Evolutionary conservation across 2,888 invertebrate species (phyloP), one percentile per base, ranked within the genome.

Genomic region (Tanytarsus gracilentus): DNA sequence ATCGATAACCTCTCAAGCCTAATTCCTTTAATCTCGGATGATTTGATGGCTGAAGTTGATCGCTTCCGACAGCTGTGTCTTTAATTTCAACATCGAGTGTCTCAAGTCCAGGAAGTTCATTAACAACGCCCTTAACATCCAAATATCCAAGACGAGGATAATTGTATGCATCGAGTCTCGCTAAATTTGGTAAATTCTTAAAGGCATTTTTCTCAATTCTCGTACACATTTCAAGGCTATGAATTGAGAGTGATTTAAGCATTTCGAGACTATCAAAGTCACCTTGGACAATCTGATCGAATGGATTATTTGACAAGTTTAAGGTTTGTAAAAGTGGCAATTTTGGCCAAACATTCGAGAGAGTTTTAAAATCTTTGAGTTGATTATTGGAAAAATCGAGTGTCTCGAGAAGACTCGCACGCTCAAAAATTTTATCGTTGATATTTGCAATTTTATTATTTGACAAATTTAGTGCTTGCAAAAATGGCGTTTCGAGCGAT

Each of bases 121-220:
- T 83, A n/a, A 93, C 73, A 27, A 92, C 80, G 1, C 91, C 91
- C 67, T 87, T 85, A n/a, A 90, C 80, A 71, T 93, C 92, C 63
- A 90, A 77, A 68, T 90, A 90, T 1, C 91, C 90, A 23, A 93
- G 69, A 65, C 85, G 80, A 0, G 91, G 90, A 68, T 85, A 86
- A 52, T 85, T 83, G 67, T 83, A 85, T 0, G 89, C 84, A 63
- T 84, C 77, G 7, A 94, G 69, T 59, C 79, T 77, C 0, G 82
- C 78, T 58, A 94, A 72, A 70, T 87, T 87, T 1, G 81, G 78
- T 5, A 92, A 71, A 9, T 82, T 73, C 66, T 82, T 84, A 65
- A 93, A 89, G 0, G 89, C 85, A 65, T 81, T 84, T 70, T 88
- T 88, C 68, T 93, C 93, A 61, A 94, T 84, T 68, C 86, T 81